Evolutionary conservation across 2,797 vertebrate species (phyloP).

Genomic region (Babyrousa celebensis): DNA sequence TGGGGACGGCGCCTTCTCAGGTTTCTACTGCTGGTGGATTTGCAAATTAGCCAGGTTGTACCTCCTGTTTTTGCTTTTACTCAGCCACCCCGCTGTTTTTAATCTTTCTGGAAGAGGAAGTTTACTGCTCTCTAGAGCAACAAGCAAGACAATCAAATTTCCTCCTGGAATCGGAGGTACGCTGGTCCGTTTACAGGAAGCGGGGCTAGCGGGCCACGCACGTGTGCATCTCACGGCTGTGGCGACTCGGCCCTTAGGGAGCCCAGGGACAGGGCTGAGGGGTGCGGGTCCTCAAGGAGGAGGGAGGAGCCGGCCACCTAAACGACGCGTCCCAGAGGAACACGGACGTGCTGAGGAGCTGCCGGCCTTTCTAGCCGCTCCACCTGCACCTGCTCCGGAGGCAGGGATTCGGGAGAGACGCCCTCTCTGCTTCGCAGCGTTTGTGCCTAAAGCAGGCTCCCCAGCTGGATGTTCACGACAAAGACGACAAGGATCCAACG

Average conservation of each 20-base stretch:
- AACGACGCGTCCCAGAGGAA: background rate
- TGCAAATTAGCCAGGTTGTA: background rate
- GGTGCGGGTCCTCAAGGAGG: slow-evolving; percentile 9
- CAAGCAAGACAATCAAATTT: fast-evolving
- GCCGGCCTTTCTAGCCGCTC: slow-evolving; percentile 1
- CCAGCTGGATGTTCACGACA: fast-evolving
- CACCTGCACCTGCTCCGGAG: slow-evolving; percentile 26
- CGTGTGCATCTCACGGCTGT: fast-evolving
- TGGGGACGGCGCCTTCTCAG: background rate
- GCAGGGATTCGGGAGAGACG: background rate
- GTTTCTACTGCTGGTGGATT: background rate
- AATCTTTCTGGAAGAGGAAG: slow-evolving; percentile 52
- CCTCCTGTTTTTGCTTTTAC: background rate
- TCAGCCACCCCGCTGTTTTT: background rate
- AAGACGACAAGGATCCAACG: background rate
- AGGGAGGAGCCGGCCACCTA: background rate
- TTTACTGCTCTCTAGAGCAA: background rate
- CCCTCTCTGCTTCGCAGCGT: background rate
- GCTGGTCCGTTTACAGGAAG: background rate
- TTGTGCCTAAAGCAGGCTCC: slow-evolving; percentile 55
- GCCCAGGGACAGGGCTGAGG: fast-evolving
- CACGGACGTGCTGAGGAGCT: background rate
- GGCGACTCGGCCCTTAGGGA: fast-evolving
- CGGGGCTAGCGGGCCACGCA: fast-evolving
- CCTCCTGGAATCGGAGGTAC: slow-evolving; percentile 7